Conservation (phyloP, 2,113 vertebrate species). For the Triplophysa tibetana region DNA sequence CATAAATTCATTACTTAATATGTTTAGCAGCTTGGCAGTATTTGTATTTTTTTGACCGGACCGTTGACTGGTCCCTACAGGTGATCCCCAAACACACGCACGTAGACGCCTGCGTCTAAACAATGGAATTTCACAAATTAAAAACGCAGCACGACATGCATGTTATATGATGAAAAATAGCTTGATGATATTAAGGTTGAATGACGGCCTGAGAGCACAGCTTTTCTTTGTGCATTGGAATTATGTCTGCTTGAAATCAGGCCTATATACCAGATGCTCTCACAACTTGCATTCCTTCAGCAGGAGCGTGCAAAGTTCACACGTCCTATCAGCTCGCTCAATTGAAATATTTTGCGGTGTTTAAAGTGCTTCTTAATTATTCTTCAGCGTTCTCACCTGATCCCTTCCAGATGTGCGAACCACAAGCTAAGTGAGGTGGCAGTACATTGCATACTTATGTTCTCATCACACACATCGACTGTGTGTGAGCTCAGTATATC, state of each 20-base stretch:
- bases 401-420: conserved; percentile 67
- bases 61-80: too few species aligned
- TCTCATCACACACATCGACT: neutral
- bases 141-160: neutral
- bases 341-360: conserved; percentile 67
- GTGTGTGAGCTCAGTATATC: conserved; percentile 8
- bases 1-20: too few species aligned
- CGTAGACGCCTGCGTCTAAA: neutral
- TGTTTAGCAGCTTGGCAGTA: too few species aligned
- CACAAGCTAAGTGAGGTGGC: conserved; percentile 48
- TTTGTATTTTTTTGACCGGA: too few species aligned
- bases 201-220: neutral
- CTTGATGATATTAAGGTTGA: neutral
- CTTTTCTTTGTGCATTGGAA: conserved; percentile 12
- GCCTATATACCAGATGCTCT: conserved; percentile 50
- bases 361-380: conserved; percentile 71
- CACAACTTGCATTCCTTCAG: conserved; percentile 60
- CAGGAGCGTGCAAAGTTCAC: conserved; percentile 55
- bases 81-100: neutral
- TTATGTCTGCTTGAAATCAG: conserved; percentile 20
- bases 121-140: neutral
- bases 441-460: conserved; percentile 36
- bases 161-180: conserved; percentile 10
- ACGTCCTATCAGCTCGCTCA: conserved; percentile 37
- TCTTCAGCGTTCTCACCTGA: conserved; percentile 56